Evolutionary conservation across 2,888 invertebrate genomes (phyloP).

Genomic region (Gerosis bhagava): DNA sequence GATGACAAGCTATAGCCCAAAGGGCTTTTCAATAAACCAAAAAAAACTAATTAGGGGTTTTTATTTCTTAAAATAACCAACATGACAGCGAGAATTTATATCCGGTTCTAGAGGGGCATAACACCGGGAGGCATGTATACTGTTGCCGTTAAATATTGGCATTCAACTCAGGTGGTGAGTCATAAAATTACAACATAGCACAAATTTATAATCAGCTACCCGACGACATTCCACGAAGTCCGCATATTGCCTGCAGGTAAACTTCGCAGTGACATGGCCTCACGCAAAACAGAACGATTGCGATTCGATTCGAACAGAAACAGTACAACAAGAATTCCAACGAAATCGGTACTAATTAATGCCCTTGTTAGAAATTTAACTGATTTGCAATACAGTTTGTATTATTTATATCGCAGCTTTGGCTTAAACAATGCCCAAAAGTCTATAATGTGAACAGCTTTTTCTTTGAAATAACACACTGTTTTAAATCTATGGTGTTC

Average conservation of each 20-base stretch:
- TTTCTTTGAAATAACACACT: background rate
- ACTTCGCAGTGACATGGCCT: constrained; percentile 42
- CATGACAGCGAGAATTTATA: constrained; percentile 6
- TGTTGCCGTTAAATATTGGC: constrained; percentile 34
- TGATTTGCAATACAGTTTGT: constrained; percentile 3
- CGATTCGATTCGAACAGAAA: constrained; percentile 33
- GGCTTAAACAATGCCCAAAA: too few species aligned
- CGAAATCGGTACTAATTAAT: constrained; percentile 29
- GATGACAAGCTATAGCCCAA: constrained; percentile 22
- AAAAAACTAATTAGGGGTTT: constrained; percentile 11
- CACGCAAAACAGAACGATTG: constrained; percentile 35
- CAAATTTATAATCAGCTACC: constrained; percentile 68
- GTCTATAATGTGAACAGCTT: too few species aligned
- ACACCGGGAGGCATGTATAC: background rate
- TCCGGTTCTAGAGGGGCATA: background rate
- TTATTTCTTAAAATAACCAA: constrained; percentile 1
- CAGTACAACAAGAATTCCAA: constrained; percentile 37
- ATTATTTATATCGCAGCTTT: too few species aligned
- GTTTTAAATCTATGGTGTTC: constrained; percentile 18
- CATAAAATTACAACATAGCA: constrained; percentile 65
- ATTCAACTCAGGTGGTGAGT: constrained; percentile 54
- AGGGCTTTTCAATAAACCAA: constrained; percentile 10
- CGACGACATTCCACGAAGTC: constrained; percentile 65
- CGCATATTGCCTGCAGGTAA: constrained; percentile 52
- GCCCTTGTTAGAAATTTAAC: constrained; percentile 21